These are phyloP conservation scores for Cnemophilus loriae DNA, from an alignment of 2,113 vertebrate species.

Conservation along the genomic window DNA sequence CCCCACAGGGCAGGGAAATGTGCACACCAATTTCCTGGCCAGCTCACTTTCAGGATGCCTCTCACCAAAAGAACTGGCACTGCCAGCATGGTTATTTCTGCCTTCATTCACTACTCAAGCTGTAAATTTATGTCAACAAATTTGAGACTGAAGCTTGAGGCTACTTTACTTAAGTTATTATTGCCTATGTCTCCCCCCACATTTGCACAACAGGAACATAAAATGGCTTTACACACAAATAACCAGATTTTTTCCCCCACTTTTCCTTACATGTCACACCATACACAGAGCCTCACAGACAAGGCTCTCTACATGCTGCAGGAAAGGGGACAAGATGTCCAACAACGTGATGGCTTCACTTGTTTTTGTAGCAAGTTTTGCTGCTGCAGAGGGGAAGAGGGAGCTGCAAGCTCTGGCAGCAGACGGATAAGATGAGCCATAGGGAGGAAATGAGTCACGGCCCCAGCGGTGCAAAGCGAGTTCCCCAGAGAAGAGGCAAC, in stretches of 20 bases:
- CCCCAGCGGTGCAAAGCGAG: neutral
- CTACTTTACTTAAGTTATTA: neutral
- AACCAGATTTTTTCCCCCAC: fast-evolving
- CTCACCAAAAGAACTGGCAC: neutral
- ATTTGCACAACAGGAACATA: neutral
- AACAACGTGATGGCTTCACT: fast-evolving
- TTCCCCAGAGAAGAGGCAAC: neutral
- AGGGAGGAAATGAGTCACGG: constrained; percentile 54
- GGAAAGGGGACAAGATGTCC: neutral
- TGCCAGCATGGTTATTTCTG: neutral
- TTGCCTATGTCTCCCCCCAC: fast-evolving
- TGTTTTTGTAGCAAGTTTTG: neutral
- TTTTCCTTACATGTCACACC: neutral
- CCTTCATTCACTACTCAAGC: neutral
- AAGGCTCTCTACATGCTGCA: fast-evolving
- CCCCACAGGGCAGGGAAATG: too few relatives aligned
- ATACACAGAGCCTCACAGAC: fast-evolving
- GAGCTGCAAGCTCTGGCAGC: neutral
- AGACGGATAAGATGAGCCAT: neutral
- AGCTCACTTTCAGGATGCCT: neutral
- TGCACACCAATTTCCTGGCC: too few relatives aligned
- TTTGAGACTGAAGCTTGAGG: neutral
- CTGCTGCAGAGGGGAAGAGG: neutral
- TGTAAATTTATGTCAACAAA: neutral
- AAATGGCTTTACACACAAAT: neutral